Evolutionary conservation across 2,888 invertebrate genomes (phyloP).

Genomic region (Opisthograptis luteolata): DNA sequence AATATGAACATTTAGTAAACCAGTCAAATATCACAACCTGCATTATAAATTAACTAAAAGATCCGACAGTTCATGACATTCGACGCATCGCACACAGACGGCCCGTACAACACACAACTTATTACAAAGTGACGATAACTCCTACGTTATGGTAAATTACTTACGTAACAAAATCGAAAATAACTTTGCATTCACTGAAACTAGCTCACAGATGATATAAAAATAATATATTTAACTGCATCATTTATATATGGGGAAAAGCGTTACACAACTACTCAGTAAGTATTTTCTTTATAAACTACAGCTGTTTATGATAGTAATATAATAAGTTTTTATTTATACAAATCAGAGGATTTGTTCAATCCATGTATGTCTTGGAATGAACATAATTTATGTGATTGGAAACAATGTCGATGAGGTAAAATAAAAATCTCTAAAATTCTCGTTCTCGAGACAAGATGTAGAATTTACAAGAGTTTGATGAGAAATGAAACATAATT

Average conservation of each 20-base stretch:
- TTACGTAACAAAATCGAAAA: slow-evolving; percentile 60
- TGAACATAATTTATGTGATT: slow-evolving; percentile 49
- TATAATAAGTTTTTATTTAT: slow-evolving; percentile 45
- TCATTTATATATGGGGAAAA: slow-evolving; percentile 61
- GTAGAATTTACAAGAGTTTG: slow-evolving; percentile 54
- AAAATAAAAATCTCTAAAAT: slow-evolving; percentile 27
- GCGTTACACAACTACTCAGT: slow-evolving; percentile 65
- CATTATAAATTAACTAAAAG: slow-evolving; percentile 33
- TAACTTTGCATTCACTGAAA: slow-evolving; percentile 57
- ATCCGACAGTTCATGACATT: slow-evolving; percentile 36
- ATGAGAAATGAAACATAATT: slow-evolving; percentile 62
- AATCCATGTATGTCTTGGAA: slow-evolving; percentile 63
- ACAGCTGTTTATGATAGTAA: slow-evolving; percentile 51
- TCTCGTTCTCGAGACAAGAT: slow-evolving; percentile 31
- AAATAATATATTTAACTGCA: slow-evolving; percentile 66
- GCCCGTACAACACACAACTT: slow-evolving; percentile 62
- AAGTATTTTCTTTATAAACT: slow-evolving; percentile 60
- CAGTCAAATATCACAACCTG: slow-evolving; percentile 57
- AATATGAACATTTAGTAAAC: slow-evolving; percentile 35
- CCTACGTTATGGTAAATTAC: slow-evolving; percentile 72
- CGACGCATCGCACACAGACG: slow-evolving; percentile 43
- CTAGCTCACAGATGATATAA: slow-evolving; percentile 61
- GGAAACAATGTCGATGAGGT: slow-evolving; percentile 33
- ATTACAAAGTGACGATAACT: slow-evolving; percentile 66
- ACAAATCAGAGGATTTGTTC: slow-evolving; percentile 66